Conservation (phyloP, 2,888 invertebrate genomes). For the Hymenopus coronatus region DNA sequence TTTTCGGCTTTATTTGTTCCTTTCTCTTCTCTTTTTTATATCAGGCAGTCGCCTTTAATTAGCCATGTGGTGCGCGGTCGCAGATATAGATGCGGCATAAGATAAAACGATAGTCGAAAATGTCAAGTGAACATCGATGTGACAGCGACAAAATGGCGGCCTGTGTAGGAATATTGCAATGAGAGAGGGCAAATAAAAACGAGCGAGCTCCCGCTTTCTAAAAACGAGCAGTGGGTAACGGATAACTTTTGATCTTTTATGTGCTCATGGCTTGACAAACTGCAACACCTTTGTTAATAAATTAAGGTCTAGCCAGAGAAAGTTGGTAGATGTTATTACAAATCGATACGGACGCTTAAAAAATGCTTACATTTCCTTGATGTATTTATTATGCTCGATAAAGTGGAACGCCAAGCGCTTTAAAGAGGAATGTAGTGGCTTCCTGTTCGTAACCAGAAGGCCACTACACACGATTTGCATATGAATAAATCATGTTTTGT, state of each 20-base stretch:
- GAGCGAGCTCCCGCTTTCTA: not conserved
- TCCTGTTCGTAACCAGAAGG: not conserved
- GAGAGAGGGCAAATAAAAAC: not conserved
- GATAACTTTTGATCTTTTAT: not conserved
- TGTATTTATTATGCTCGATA: not conserved
- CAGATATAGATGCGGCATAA: conserved; percentile 2
- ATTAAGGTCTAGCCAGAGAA: not conserved
- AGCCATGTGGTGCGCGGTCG: not conserved
- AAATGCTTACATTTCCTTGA: not conserved
- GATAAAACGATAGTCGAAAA: not conserved
- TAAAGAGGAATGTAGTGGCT: not conserved
- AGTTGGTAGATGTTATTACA: not conserved
- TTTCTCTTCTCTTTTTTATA: not conserved
- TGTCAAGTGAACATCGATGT: conserved; percentile 14
- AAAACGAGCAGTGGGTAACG: not conserved
- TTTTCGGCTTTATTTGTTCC: not conserved
- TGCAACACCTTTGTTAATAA: not conserved
- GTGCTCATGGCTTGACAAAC: not conserved
- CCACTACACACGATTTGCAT: not conserved
- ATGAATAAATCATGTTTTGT: not conserved
- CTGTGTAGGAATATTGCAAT: not conserved
- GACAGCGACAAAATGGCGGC: conserved; percentile 13
- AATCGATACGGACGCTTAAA: not conserved
- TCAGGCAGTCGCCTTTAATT: not conserved
- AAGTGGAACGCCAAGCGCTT: not conserved